A percentile compares a stretch with the other conserved stretches of the same genome.
phyloP scores from a whole-genome alignment of 2,113 vertebrate genomes.

The Microcebus jonahi region DNA sequence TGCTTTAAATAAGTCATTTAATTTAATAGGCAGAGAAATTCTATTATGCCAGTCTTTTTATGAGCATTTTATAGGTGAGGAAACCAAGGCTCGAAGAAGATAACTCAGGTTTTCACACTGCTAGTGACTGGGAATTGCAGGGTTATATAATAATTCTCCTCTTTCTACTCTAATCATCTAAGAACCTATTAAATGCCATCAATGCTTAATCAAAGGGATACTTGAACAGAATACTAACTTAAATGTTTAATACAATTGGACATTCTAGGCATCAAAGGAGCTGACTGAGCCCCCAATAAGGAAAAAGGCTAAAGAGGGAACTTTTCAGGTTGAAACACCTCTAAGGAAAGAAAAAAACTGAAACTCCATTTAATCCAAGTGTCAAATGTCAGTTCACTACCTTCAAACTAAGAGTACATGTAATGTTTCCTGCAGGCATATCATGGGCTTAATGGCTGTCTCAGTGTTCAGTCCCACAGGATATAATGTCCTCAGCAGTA shows the following conservation, averaged over 20 bases:
- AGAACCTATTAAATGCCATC: neutral
- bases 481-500: neutral
- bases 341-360: neutral
- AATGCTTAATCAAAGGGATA: neutral
- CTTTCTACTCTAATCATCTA: neutral
- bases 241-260: neutral
- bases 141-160: neutral
- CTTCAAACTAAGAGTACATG: neutral
- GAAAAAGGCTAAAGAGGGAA: neutral
- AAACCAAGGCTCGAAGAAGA: neutral
- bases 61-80: neutral
- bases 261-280: neutral
- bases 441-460: neutral
- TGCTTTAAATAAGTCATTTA: neutral
- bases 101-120: neutral
- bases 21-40: neutral
- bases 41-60: neutral
- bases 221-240: neutral
- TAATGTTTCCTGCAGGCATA: neutral
- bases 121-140: neutral
- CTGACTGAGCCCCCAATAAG: neutral
- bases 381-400: neutral
- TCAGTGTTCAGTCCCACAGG: neutral
- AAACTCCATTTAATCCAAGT: neutral
- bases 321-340: neutral